Evolutionary conservation across 1,140 invertebrate species (phyloP).

Genomic region (Drosophila persimilis): DNA sequence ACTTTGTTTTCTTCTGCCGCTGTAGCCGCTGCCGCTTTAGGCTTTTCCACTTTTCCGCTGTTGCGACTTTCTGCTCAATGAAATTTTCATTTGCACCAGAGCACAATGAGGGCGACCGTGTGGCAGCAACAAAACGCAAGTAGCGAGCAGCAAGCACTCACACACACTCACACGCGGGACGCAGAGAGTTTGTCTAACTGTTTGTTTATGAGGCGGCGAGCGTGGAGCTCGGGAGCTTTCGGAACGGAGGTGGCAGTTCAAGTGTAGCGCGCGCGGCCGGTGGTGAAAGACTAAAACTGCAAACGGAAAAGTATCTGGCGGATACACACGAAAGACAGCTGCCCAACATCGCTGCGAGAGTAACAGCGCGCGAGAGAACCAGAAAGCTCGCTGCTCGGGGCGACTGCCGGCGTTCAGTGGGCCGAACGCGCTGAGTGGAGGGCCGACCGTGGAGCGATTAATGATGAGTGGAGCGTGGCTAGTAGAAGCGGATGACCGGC

Average conservation of each 20-base stretch:
- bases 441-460: slow-evolving; percentile 53
- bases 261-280: slow-evolving; percentile 48
- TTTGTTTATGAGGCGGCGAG: slow-evolving; percentile 65
- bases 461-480: slow-evolving; percentile 47
- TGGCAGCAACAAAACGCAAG: slow-evolving; percentile 32
- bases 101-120: slow-evolving; percentile 74
- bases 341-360: slow-evolving; percentile 20
- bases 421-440: slow-evolving; percentile 67
- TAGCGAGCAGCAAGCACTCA: slow-evolving; percentile 21
- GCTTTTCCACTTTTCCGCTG: slow-evolving; percentile 73
- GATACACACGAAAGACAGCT: slow-evolving; percentile 66
- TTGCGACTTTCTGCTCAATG: slow-evolving; percentile 75
- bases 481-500: slow-evolving; percentile 35
- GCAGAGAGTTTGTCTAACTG: slow-evolving; percentile 69
- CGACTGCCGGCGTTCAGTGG: slow-evolving; percentile 13
- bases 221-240: slow-evolving; percentile 35
- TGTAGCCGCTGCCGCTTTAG: slow-evolving; percentile 58
- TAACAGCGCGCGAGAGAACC: slow-evolving; percentile 36
- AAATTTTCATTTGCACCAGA: slow-evolving; percentile 81
- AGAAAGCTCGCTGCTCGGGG: slow-evolving; percentile 11
- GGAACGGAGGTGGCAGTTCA: slow-evolving; percentile 6
- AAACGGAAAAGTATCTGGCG: slow-evolving; percentile 47
- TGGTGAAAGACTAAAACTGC: slow-evolving; percentile 64
- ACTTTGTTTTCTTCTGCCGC: slow-evolving; percentile 53
- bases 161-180: slow-evolving; percentile 36